Evolutionary conservation across 2,113 vertebrate species (phyloP).

Genomic region (Leucoraja erinaceus): DNA sequence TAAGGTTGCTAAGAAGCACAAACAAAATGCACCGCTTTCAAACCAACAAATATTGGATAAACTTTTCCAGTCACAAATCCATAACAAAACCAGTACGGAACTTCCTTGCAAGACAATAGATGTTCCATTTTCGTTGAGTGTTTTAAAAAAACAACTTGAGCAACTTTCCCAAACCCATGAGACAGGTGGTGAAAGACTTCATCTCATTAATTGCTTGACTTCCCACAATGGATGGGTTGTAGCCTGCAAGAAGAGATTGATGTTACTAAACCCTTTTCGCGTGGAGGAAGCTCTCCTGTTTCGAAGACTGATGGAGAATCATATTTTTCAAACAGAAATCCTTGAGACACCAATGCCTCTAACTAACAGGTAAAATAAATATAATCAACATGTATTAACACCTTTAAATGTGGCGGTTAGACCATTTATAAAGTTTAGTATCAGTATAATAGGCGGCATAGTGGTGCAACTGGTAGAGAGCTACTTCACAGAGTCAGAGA

Average conservation of each 20-base stretch:
- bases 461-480: no score
- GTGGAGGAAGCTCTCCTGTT: constrained; percentile 81
- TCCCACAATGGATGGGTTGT: constrained; percentile 80
- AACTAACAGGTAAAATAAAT: constrained; percentile 74
- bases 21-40: constrained; percentile 61
- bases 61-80: constrained; percentile 64
- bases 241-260: constrained; percentile 67
- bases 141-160: constrained; percentile 59
- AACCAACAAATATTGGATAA: constrained; percentile 78
- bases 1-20: constrained; percentile 56
- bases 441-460: neutral
- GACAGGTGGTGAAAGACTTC: constrained; percentile 53
- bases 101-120: constrained; percentile 55
- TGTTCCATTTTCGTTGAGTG: constrained; percentile 68
- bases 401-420: neutral
- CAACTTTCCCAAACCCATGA: constrained; percentile 50
- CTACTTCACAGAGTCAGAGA: no score
- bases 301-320: constrained; percentile 79
- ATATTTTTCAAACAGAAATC: constrained; percentile 71
- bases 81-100: constrained; percentile 56
- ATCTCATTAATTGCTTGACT: constrained; percentile 68
- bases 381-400: neutral
- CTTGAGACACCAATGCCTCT: constrained; percentile 73
- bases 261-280: constrained; percentile 83
- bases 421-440: neutral